Base-by-base conservation (phyloP, 2,797 vertebrate species). In the Hemitrygon akajei region DNA sequence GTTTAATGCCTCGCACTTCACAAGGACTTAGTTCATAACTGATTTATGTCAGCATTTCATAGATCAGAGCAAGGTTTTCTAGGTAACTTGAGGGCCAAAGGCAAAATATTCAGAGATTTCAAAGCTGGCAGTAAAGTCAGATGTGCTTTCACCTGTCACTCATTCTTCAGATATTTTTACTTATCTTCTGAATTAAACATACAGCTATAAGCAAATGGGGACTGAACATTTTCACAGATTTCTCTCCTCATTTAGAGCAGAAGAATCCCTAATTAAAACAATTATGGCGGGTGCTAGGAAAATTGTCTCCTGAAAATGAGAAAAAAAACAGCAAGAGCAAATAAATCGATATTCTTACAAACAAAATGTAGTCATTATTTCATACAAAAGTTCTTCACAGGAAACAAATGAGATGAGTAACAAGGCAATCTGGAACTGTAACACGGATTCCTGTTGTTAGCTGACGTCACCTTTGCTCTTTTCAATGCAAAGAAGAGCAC, bases 41-140 rank as follows among this genome's bases (percentile, higher is more conserved):
- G 91, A 93, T 93, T 93, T 76, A 76, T 30, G 69, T 18, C 69
- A 92, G 25, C 91, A 75, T 76, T 93, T 93, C 34, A 93, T 56
- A 76, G 14, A 75, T 9, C 89, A 92, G 69, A 73, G 12, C 12
- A 75, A 92, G 91, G 37, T 75, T 73, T 30, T 22, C 40, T 27
- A 6, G 71, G 69, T 75, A 75, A 75, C 69, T 75, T 92, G 71
- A 75, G 30, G 87, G 34, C 94, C 60, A 20, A 63, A 94, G 93
- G 94, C 94, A 96, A 94, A 94, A 95, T 94, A 95, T 96, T 95
- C 95, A 94, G 93, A 94, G 94, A 94, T 86, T 95, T 94, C 93
- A 94, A 94, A 94, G 95, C 94, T 93, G 93, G 94, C 79, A 93
- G 95, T 95, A 94, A 95, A 95, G 94, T 95, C 95, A 94, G 94